Evolutionary conservation across 2,113 vertebrate genomes (phyloP).

Genomic region (Tragelaphus buxtoni): DNA sequence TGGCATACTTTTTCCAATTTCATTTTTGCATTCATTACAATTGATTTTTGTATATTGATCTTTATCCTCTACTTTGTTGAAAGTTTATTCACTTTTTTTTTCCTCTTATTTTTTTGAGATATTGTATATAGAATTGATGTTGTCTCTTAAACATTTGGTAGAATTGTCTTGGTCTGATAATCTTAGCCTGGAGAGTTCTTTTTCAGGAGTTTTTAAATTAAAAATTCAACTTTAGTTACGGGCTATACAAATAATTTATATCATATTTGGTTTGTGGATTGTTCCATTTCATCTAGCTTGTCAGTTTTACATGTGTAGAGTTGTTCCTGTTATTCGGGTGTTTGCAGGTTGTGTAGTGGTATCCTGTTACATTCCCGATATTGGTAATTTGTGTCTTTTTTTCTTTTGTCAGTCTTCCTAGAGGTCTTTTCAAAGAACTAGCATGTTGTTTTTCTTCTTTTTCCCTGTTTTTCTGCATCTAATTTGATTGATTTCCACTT

Average conservation of each 20-base stretch:
- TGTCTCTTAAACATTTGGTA: not conserved
- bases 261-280: not conserved
- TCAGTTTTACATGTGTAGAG: not conserved
- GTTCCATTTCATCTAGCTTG: not conserved
- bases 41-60: not conserved
- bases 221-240: not conserved
- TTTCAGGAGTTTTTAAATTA: not conserved
- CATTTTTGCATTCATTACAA: not conserved
- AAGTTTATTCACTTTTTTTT: not conserved
- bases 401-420: not conserved
- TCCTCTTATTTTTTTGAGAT: not conserved
- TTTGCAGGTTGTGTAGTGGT: not conserved
- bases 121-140: not conserved
- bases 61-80: not conserved
- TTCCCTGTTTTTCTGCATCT: not conserved
- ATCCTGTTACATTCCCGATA: not conserved
- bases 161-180: not conserved
- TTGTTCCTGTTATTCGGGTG: not conserved
- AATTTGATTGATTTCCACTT: not conserved
- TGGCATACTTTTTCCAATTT: not conserved
- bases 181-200: not conserved
- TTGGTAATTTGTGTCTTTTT: not conserved
- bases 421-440: not conserved
- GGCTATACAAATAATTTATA: not conserved
- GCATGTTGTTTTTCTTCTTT: not conserved